These are phyloP conservation scores for Tryphoninae sp. DNA, from an alignment of 2,888 invertebrate species.

Conservation along the genomic window DNA sequence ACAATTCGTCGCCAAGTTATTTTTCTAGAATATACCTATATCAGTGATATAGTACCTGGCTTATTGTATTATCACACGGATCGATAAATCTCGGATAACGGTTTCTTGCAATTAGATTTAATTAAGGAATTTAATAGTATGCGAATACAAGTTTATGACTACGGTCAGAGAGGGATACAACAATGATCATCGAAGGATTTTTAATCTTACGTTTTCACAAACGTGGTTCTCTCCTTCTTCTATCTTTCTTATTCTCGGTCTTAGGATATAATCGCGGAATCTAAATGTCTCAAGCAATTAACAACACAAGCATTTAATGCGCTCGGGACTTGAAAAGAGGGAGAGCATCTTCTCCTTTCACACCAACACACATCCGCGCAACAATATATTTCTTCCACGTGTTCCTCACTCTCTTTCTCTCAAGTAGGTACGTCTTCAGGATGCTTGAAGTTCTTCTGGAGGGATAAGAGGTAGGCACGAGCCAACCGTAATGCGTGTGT, in stretches of 20 bases:
- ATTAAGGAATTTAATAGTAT: slow-evolving; percentile 44
- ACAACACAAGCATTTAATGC: slow-evolving; percentile 54
- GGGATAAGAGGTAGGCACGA: slow-evolving; percentile 62
- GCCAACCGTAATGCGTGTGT: slow-evolving; percentile 78
- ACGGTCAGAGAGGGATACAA: neutral
- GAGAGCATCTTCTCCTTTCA: neutral
- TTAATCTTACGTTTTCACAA: slow-evolving; percentile 60
- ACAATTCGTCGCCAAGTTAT: neutral
- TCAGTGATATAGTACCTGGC: neutral
- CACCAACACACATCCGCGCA: neutral
- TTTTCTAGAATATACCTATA: neutral
- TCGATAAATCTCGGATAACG: slow-evolving; percentile 48
- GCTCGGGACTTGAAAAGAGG: neutral
- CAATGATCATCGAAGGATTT: slow-evolving; percentile 28
- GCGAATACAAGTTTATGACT: slow-evolving; percentile 47
- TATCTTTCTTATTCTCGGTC: neutral
- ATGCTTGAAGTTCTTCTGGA: slow-evolving; percentile 49
- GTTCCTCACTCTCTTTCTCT: slow-evolving; percentile 44
- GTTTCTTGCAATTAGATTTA: slow-evolving; percentile 60
- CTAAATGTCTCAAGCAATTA: slow-evolving; percentile 61
- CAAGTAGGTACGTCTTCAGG: slow-evolving; percentile 40
- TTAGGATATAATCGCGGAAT: slow-evolving; percentile 56
- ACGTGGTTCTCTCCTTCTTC: slow-evolving; percentile 5
- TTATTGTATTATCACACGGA: neutral
- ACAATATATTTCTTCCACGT: slow-evolving; percentile 56